A percentile compares a stretch with the other conserved stretches of the same genome.
phyloP scores from a whole-genome alignment of 2,888 invertebrate species.

The Callimorpha dominula region DNA sequence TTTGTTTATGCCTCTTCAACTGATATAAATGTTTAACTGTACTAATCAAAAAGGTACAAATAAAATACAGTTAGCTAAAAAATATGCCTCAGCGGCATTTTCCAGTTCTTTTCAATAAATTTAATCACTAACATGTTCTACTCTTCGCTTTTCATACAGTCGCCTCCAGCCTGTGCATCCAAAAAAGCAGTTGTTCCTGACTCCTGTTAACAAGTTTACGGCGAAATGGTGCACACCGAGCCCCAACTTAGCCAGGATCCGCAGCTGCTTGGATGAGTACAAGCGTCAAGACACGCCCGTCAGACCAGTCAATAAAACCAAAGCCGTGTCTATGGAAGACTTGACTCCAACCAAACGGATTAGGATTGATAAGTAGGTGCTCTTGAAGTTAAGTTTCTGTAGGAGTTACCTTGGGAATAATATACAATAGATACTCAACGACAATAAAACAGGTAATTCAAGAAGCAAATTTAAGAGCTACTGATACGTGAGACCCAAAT shows the following conservation, averaged over 20 bases:
- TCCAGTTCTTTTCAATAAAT: not conserved
- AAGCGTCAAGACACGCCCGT: slow-evolving; percentile 49
- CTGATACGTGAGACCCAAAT: too few relatives aligned
- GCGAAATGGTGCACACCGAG: slow-evolving; percentile 58
- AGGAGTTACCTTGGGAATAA: not conserved
- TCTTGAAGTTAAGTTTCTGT: not conserved
- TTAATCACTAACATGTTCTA: not conserved
- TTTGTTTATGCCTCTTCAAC: too few relatives aligned
- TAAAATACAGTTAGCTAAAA: too few relatives aligned
- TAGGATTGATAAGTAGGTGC: slow-evolving; percentile 60
- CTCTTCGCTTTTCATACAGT: slow-evolving; percentile 42
- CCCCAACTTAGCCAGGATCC: slow-evolving; percentile 68
- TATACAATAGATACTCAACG: not conserved
- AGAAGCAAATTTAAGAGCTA: too few relatives aligned
- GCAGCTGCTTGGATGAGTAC: slow-evolving; percentile 72
- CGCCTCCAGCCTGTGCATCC: slow-evolving; percentile 74
- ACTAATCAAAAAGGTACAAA: too few relatives aligned
- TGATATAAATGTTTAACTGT: too few relatives aligned
- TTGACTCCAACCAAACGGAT: slow-evolving; percentile 74
- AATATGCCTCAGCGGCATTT: not conserved
- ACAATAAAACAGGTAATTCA: too few relatives aligned
- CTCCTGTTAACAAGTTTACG: slow-evolving; percentile 80
- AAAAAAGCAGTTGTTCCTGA: slow-evolving; percentile 77
- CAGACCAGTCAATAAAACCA: slow-evolving; percentile 63
- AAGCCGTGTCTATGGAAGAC: slow-evolving; percentile 81